Conservation (phyloP, 1,140 invertebrate species). For the Neomicropteryx cornuta region DNA sequence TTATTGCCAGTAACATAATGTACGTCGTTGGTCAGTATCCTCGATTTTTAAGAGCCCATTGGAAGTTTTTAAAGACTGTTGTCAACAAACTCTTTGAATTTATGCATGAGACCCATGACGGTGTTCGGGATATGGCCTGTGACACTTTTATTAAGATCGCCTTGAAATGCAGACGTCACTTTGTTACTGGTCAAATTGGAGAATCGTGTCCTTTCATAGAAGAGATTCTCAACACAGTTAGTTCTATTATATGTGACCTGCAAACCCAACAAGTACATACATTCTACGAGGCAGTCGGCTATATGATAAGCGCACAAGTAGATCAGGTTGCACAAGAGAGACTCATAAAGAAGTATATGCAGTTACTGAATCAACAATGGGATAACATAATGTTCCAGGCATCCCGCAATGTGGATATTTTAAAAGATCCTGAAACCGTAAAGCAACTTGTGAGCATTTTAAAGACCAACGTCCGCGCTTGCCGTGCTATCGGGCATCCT, state of each 20-base stretch:
- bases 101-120: conserved; percentile 99
- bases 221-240: conserved; percentile 94
- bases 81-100: conserved; percentile 99
- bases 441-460: conserved; percentile 96
- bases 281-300: conserved; percentile 99
- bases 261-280: conserved; percentile 99
- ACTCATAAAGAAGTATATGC: conserved; percentile 96
- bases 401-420: conserved; percentile 89
- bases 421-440: conserved; percentile 93
- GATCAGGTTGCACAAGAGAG: conserved; percentile 84
- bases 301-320: conserved; percentile 95
- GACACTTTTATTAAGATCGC: conserved; percentile 99
- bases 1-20: conserved; percentile 99
- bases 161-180: conserved; percentile 96
- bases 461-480: conserved; percentile 97
- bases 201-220: conserved; percentile 98
- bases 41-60: conserved; percentile 95
- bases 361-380: conserved; percentile 96
- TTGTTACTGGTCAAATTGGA: conserved; percentile 92
- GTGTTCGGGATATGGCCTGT: conserved; percentile 99
- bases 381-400: conserved; percentile 97
- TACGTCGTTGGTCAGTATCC: conserved; percentile 99
- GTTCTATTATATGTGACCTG: conserved; percentile 96
- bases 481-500: conserved; percentile 91
- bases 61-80: conserved; percentile 99